A percentile compares a stretch with the other conserved stretches of the same genome.
Evolutionary conservation across 2,888 invertebrate genomes (phyloP).

Genomic region (Bellardia pandia): DNA sequence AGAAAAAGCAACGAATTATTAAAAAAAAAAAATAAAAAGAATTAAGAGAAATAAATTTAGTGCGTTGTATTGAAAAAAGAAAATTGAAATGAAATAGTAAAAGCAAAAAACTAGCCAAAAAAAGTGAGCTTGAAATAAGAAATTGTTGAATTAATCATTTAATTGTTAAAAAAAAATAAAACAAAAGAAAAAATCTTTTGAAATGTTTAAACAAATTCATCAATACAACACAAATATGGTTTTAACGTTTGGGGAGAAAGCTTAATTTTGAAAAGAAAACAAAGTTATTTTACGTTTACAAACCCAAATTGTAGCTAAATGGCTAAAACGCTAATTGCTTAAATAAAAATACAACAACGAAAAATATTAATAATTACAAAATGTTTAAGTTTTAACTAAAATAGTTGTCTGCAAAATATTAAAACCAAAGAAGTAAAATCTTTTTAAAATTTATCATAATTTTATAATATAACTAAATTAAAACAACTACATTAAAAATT

Average conservation of each 20-base stretch:
- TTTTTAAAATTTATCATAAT: constrained; percentile 53
- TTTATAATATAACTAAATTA: constrained; percentile 54
- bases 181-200: constrained; percentile 14
- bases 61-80: constrained; percentile 50
- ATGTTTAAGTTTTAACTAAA: constrained; percentile 29
- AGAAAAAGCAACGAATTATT: constrained; percentile 39
- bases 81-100: constrained; percentile 38
- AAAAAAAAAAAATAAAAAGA: constrained; percentile 25
- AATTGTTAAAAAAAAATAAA: constrained; percentile 26
- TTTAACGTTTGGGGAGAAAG: constrained; percentile 49
- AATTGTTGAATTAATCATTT: constrained; percentile 13
- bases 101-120: constrained; percentile 14
- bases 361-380: constrained; percentile 9
- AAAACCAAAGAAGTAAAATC: constrained; percentile 62
- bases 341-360: constrained; percentile 1
- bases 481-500: not conserved
- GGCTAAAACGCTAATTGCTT: constrained; percentile 2
- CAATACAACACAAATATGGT: not conserved
- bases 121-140: constrained; percentile 1
- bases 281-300: constrained; percentile 40
- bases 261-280: constrained; percentile 37
- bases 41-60: constrained; percentile 64
- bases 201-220: constrained; percentile 32
- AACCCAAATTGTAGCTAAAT: constrained; percentile 30
- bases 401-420: constrained; percentile 18